phyloP scores from a whole-genome alignment of 2,797 vertebrate genomes.

The Bovichtus variegatus region DNA sequence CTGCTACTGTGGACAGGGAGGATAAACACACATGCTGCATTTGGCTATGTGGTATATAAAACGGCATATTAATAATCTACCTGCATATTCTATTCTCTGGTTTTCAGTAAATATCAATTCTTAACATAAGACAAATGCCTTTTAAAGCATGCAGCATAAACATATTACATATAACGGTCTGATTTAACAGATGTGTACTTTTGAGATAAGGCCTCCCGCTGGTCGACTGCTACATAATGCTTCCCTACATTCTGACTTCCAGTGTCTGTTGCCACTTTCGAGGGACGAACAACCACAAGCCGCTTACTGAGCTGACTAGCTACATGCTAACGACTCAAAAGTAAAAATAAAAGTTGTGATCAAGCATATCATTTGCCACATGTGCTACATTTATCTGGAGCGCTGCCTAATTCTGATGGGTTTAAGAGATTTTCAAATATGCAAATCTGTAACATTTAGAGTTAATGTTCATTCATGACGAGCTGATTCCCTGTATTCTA shows the following conservation, averaged over 20 bases:
- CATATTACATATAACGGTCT: neutral
- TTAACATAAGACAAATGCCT: neutral
- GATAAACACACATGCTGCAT: constrained; percentile 15
- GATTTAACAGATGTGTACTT: neutral
- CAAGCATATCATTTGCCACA: neutral
- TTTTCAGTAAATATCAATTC: neutral
- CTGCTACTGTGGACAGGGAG: constrained; percentile 19
- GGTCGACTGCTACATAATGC: neutral
- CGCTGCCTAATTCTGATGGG: neutral
- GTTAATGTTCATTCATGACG: constrained; percentile 1
- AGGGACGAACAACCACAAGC: neutral
- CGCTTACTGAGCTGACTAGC: neutral
- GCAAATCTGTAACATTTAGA: neutral
- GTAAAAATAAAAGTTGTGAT: neutral
- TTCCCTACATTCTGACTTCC: neutral
- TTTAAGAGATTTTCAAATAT: neutral
- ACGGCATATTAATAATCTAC: neutral
- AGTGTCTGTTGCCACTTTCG: neutral
- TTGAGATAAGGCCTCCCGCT: neutral
- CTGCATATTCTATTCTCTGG: neutral
- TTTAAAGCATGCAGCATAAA: neutral
- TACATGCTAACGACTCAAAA: constrained; percentile 4
- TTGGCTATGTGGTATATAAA: constrained; percentile 3
- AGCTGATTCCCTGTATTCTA: neutral
- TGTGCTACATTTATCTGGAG: neutral